Conservation (phyloP, 2,888 invertebrate genomes). For the Deroplatys truncata region DNA sequence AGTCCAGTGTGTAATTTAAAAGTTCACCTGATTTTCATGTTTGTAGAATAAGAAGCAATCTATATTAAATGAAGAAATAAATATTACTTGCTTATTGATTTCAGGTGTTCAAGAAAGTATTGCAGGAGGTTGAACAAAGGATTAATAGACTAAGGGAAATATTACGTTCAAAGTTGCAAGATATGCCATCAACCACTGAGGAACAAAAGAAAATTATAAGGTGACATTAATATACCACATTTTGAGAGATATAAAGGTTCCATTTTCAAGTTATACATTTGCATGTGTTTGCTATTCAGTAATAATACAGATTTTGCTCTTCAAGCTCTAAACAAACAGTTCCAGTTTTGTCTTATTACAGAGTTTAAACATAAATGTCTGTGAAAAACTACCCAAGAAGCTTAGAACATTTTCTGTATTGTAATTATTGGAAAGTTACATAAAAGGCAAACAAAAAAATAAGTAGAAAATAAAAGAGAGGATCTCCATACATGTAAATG, state of each 20-base stretch:
- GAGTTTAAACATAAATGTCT: no score
- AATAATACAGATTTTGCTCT: not conserved
- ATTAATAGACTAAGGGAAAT: conserved; percentile 77
- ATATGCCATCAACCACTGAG: conserved; percentile 88
- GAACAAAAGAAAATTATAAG: conserved; percentile 93
- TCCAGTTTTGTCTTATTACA: no score
- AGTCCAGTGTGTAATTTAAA: no score
- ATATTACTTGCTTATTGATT: conserved; percentile 14
- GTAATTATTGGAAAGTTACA: no score
- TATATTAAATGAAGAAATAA: no score
- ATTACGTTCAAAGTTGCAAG: conserved; percentile 76
- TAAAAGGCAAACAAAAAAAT: no score
- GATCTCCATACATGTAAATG: no score
- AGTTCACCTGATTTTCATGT: no score
- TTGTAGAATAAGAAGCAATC: not conserved
- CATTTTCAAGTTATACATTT: not conserved
- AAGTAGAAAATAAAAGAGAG: no score
- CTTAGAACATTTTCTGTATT: no score
- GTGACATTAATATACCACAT: conserved; percentile 38
- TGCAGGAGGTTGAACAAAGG: conserved; percentile 86
- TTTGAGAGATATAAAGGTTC: not conserved
- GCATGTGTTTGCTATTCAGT: not conserved
- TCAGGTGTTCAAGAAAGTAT: conserved; percentile 79
- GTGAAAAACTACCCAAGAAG: no score
- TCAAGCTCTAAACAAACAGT: no score